phyloP scores from a whole-genome alignment of 1,140 invertebrate species.

The Dreissena rostriformis region DNA sequence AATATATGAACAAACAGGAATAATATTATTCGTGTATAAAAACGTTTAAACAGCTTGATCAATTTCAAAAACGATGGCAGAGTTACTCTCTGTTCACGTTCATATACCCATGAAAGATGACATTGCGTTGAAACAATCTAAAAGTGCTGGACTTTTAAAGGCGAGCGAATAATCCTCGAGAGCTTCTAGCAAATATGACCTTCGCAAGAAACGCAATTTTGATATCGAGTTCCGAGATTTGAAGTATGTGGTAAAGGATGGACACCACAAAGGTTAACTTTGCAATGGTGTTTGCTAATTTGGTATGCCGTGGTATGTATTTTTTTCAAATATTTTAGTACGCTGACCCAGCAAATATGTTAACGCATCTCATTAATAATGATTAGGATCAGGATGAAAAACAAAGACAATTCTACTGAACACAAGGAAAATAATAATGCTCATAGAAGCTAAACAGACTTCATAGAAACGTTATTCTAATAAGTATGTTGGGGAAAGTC shows the following conservation, averaged over 20 bases:
- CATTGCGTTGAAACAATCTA: constrained; percentile 37
- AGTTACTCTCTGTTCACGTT: constrained; percentile 74
- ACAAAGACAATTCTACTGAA: too few species aligned
- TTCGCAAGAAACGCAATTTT: constrained; percentile 91
- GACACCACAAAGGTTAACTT: constrained; percentile 86
- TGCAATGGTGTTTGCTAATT: background rate
- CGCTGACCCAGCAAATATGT: too few species aligned
- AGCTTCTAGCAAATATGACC: constrained; percentile 65
- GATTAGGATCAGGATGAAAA: too few species aligned
- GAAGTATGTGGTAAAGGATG: constrained; percentile 92
- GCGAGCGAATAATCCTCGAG: background rate
- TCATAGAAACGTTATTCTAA: too few species aligned
- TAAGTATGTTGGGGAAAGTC: too few species aligned
- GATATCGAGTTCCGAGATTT: constrained; percentile 93
- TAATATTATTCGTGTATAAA: constrained; percentile 6
- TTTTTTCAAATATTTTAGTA: too few species aligned
- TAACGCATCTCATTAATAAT: too few species aligned
- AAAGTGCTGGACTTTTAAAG: constrained; percentile 20
- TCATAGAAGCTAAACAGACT: too few species aligned
- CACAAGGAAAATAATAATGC: too few species aligned
- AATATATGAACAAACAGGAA: background rate
- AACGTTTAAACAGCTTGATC: background rate
- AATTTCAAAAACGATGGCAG: constrained; percentile 67
- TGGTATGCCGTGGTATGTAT: too few species aligned
- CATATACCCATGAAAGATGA: constrained; percentile 72